Conservation (phyloP, 1,140 invertebrate species). For the Drosophila parvula region DNA sequence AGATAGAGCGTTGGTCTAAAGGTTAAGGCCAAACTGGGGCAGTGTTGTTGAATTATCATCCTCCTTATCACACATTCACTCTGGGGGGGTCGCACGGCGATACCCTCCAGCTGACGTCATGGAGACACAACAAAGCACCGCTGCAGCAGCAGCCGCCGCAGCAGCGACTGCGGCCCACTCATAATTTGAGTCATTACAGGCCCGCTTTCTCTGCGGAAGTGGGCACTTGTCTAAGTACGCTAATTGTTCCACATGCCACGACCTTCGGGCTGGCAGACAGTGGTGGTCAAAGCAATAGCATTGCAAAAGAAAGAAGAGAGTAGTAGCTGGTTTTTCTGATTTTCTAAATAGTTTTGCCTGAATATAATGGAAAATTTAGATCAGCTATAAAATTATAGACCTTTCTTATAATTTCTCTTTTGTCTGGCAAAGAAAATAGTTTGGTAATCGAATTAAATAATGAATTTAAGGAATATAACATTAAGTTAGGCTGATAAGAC, state of each 20-base stretch:
- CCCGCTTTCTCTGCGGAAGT: constrained; percentile 48
- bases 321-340: background rate
- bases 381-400: background rate
- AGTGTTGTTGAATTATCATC: constrained; percentile 7
- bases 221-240: constrained; percentile 44
- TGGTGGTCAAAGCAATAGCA: constrained; percentile 9
- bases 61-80: constrained; percentile 23
- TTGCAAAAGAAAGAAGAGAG: background rate
- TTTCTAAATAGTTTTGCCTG: background rate
- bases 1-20: constrained; percentile 83
- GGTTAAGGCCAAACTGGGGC: constrained; percentile 73
- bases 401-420: background rate
- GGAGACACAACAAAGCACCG: constrained; percentile 9
- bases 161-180: constrained; percentile 22
- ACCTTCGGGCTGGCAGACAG: constrained; percentile 44
- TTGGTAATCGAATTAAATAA: background rate
- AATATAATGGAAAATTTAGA: background rate
- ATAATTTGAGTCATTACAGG: constrained; percentile 61
- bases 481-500: background rate
- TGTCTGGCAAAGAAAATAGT: background rate
- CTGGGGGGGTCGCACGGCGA: constrained; percentile 18
- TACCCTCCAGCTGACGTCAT: constrained; percentile 63
- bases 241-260: constrained; percentile 51
- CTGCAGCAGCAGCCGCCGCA: constrained; percentile 2
- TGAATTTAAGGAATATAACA: background rate